Conservation (phyloP, 2,888 invertebrate species). For the Terebella lapidaria region DNA sequence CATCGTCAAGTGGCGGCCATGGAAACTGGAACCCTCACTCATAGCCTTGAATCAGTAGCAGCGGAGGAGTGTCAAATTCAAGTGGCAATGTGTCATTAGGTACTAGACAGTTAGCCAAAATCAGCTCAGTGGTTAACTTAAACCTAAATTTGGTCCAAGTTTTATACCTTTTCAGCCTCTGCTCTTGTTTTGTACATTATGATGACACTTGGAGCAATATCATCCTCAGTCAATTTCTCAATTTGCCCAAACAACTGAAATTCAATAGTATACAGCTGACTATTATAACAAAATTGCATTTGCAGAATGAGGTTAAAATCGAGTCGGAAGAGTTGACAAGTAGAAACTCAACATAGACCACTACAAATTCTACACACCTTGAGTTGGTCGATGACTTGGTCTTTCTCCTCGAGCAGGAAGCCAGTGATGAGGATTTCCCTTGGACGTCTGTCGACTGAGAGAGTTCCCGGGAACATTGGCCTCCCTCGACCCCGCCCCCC, state of each 20-base stretch:
- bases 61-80: too few relatives aligned
- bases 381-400: slow-evolving; percentile 75
- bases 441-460: slow-evolving; percentile 54
- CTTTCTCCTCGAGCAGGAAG: slow-evolving; percentile 77
- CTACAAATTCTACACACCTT: slow-evolving; percentile 62
- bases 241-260: slow-evolving; percentile 76
- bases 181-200: slow-evolving; percentile 71
- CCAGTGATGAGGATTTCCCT: slow-evolving; percentile 81
- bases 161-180: slow-evolving; percentile 68
- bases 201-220: slow-evolving; percentile 70
- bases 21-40: background rate
- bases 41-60: too few relatives aligned
- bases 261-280: background rate
- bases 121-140: too few relatives aligned
- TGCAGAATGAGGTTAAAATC: too few relatives aligned
- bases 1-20: background rate
- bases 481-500: slow-evolving; percentile 31
- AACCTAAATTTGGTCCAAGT: slow-evolving; percentile 1
- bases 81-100: too few relatives aligned
- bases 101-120: too few relatives aligned
- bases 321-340: background rate
- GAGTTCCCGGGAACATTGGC: background rate
- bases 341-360: background rate
- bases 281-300: background rate
- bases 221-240: slow-evolving; percentile 73